Evolutionary conservation across 2,888 invertebrate genomes (phyloP), one percentile per base, ranked within the genome.

Genomic region (Boloria selene): DNA sequence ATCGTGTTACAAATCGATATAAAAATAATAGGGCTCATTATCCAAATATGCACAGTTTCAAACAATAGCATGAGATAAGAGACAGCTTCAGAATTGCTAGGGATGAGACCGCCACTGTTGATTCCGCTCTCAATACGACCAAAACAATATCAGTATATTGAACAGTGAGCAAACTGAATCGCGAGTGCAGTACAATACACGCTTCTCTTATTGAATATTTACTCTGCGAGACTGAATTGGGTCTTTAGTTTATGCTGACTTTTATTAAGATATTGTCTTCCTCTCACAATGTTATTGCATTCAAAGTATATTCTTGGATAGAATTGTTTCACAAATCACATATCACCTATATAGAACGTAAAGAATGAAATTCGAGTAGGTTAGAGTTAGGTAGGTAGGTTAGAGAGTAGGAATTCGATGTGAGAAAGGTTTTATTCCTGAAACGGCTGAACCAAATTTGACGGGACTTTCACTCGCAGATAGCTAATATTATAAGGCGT

Each of bases 61-160:
- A 59, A 65, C 51, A 59, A 59, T 60, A 58, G 59, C 17, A 54
- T 51, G 52, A 64, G 59, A 55, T 67, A 62, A 60, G 45, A 65
- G 63, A 52, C 63, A 62, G 60, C 55, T 50, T 50, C 61, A 64
- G 62, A 64, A 64, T 61, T 44, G 63, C 62, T 50, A 61, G 54
- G 45, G 44, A 50, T 47, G 63, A 54, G 60, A 69, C 64, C 68
- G 63, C 73, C 65, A 67, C 64, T 68, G 72, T 75, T 71, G 70
- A 79, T 79, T 78, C 75, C 75, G 77, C 72, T 82, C 81, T 79
- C 84, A 84, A 85, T 84, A 79, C 76, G 74, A 77, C 77, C 77
- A 78, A 84, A 85, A 87, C 86, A 88, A 87, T 86, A 85, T 84
- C 78, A 78, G 73, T 81, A 79, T 86, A 87, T 88, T 87, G 87